Conservation (phyloP, 2,113 vertebrate genomes). For the Salvelinus namaycush region DNA sequence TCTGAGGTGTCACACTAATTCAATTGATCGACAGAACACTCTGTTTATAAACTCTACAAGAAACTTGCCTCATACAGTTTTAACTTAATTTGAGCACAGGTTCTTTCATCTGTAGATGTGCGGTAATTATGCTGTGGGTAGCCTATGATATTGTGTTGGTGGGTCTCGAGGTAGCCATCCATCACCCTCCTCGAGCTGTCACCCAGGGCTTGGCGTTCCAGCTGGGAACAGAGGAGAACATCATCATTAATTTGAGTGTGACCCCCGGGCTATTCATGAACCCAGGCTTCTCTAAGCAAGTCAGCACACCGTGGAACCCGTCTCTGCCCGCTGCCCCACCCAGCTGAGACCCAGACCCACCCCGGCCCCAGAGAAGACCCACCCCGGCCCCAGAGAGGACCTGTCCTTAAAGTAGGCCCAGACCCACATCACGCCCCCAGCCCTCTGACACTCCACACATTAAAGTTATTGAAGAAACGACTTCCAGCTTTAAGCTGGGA, state of each 20-base stretch:
- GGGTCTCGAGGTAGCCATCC: conserved; percentile 99
- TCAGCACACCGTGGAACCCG: conserved; percentile 73
- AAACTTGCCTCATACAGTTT: conserved; percentile 60
- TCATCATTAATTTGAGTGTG: conserved; percentile 99
- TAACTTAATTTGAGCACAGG: conserved; percentile 78
- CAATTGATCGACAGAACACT: conserved; percentile 83
- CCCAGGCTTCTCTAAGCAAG: conserved; percentile 91
- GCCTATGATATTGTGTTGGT: conserved; percentile 90
- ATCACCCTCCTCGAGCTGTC: conserved; percentile 99
- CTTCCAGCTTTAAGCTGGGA: background rate
- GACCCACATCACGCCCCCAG: background rate
- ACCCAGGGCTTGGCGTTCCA: conserved; percentile 91
- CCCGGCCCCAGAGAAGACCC: background rate
- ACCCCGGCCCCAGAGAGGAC: background rate
- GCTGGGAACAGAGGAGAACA: conserved; percentile 93
- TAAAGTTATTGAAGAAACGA: background rate
- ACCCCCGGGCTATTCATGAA: conserved; percentile 96
- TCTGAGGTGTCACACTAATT: conserved; percentile 85
- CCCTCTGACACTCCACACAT: background rate
- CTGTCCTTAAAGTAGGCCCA: background rate
- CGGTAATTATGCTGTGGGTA: conserved; percentile 94
- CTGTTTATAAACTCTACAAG: conserved; percentile 45
- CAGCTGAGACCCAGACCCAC: background rate
- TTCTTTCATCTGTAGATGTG: conserved; percentile 96
- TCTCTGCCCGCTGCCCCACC: background rate